Evolutionary conservation across 2,888 invertebrate genomes (phyloP), one percentile per base, ranked within the genome.

Genomic region (Lasioglossum oenotherae): DNA sequence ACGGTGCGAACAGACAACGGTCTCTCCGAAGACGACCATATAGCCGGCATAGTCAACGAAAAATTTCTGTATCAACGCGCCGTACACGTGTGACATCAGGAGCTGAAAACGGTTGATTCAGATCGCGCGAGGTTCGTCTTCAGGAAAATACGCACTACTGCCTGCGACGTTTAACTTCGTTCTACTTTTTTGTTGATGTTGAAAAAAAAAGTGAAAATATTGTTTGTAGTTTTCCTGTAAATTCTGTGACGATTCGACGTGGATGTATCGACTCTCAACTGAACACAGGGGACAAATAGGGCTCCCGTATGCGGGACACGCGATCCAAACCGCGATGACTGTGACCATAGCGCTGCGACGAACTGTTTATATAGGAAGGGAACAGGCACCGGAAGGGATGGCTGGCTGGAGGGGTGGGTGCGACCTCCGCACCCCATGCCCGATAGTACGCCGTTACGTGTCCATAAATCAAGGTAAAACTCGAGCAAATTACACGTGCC

Each of bases 21-120:
- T 85, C 96, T 94, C 86, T 95, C 95, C 84, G 96, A 96, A 3
- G 96, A 96, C 87, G 96, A 96, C 96, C 96, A 96, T 85, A 96
- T 96, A 12, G 96, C 95, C 49, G 96, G 95, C 95, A 96, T 96
- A 84, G 69, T 41, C 14, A 2, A 71, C 23, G 41, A 41, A 5
- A 19, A 41, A 57, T 38, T 41, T 27, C n/a, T 0, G 5, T n/a
- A n/a, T 14, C 6, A 4, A 12, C 10, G 35, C n/a, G 31, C n/a
- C n/a, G n/a, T 23, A 10, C 19, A 10, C 71, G 14, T 41, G n/a
- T n/a, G 12, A 2, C 41, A 71, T 41, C n/a, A 41, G 38, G 12
- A 38, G 14, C 19, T 69, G 19, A 23, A 41, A 19, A 31, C 53
- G 8, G 8, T 46, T 46, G 31, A 23, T 8, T 73, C 49, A 23